A percentile compares a stretch with the other conserved stretches of the same genome.
Conservation (phyloP, 2,888 invertebrate genomes). For the Omphaloscelis lunosa region DNA sequence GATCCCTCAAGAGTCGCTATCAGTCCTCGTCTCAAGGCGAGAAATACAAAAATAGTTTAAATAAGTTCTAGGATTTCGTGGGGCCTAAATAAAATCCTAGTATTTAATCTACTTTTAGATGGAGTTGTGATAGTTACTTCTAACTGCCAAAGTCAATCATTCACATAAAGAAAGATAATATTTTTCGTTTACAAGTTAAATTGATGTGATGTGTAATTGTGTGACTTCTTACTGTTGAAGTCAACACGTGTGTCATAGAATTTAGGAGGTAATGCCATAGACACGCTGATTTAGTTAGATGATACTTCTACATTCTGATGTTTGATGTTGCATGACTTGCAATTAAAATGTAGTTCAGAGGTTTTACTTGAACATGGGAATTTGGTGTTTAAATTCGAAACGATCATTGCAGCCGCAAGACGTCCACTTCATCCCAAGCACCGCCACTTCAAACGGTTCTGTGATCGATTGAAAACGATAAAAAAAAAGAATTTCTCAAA, state of each 20-base stretch:
- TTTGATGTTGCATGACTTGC: background rate
- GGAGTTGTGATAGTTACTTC: background rate
- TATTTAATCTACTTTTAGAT: background rate
- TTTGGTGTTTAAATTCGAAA: background rate
- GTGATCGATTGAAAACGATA: background rate
- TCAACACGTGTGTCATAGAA: background rate
- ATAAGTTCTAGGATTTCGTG: background rate
- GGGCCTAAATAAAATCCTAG: background rate
- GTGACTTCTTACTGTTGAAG: background rate
- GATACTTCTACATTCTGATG: background rate
- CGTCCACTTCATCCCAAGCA: background rate
- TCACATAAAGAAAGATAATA: background rate
- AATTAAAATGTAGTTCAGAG: background rate
- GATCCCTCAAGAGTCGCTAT: background rate
- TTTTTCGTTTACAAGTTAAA: background rate
- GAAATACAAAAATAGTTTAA: background rate
- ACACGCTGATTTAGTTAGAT: background rate
- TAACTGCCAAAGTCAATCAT: background rate
- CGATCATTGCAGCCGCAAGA: background rate
- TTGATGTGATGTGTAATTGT: too few species aligned
- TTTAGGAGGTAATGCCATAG: background rate
- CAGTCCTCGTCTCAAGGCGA: background rate
- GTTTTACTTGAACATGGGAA: background rate
- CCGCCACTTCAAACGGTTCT: background rate
- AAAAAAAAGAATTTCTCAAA: background rate